Evolutionary conservation across 1,140 invertebrate genomes (phyloP).

Genomic region (Trypoxylus dichotomus): DNA sequence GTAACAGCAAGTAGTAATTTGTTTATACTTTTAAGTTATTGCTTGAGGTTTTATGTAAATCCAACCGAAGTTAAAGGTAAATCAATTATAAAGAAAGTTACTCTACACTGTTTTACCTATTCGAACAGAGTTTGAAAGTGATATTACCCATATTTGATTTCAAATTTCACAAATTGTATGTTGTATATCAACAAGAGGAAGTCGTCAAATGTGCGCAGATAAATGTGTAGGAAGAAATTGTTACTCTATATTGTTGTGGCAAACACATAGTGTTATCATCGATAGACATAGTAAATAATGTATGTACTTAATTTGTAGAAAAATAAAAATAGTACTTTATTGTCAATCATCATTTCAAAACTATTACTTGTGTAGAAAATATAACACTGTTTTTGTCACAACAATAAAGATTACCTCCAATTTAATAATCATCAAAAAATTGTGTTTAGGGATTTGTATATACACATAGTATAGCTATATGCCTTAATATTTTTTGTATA

Average conservation of each 20-base stretch:
- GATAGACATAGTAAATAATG: background rate
- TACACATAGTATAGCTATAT: background rate
- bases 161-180: background rate
- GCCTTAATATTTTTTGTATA: slow-evolving; percentile 2
- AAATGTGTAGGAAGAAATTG: background rate
- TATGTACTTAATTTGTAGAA: background rate
- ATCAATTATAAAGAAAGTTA: background rate
- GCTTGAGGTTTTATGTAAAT: too few relatives aligned
- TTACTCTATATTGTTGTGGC: background rate
- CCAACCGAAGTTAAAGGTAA: too few relatives aligned
- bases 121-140: too few relatives aligned
- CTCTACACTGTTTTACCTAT: too few relatives aligned
- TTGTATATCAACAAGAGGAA: background rate
- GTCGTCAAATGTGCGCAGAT: too few relatives aligned
- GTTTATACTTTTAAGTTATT: too few relatives aligned
- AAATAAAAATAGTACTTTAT: background rate
- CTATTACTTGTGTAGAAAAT: background rate
- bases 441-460: background rate
- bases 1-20: background rate
- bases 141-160: too few relatives aligned
- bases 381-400: background rate
- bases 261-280: background rate
- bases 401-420: background rate
- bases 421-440: background rate
- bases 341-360: background rate